A percentile compares a stretch with the other conserved stretches of the same genome.
Conservation (phyloP, 2,113 vertebrate genomes). For the Sorex fumeus region DNA sequence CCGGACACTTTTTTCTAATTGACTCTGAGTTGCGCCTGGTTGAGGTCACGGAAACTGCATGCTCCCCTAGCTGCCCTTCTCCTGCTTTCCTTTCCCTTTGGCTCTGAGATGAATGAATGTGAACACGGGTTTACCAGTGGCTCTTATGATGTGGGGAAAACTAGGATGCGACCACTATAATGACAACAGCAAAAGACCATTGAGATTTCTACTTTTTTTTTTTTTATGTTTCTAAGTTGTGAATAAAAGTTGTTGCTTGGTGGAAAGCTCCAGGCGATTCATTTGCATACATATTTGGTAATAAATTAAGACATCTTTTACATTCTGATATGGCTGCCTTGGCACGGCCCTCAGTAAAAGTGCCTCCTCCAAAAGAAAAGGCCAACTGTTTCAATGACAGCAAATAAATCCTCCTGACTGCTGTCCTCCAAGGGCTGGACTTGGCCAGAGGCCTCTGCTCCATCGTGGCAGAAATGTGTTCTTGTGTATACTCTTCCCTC, state of each 20-base stretch:
- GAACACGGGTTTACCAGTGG: too few relatives aligned
- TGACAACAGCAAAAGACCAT: background rate
- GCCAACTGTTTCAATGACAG: background rate
- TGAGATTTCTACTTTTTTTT: slow-evolving; percentile 25
- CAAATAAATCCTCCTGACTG: background rate
- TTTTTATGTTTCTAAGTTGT: slow-evolving; percentile 19
- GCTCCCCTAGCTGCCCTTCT: background rate
- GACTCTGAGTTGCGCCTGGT: background rate
- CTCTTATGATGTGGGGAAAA: background rate
- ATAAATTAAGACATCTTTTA: slow-evolving; percentile 18
- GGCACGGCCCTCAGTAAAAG: background rate
- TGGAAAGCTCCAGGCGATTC: background rate
- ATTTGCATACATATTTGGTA: slow-evolving; percentile 52
- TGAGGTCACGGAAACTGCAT: background rate
- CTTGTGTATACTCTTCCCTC: background rate
- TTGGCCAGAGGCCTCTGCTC: background rate
- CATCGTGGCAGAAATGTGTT: background rate
- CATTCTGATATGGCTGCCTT: slow-evolving; percentile 2
- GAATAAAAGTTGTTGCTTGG: background rate
- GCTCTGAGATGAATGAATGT: background rate
- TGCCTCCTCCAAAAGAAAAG: background rate
- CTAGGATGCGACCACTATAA: background rate
- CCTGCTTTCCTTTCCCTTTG: background rate
- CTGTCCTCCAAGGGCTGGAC: background rate
- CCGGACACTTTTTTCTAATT: background rate